Percentiles rank a stretch among this genome's conserved stretches.
Conservation (phyloP, 2,797 vertebrate genomes). For the Urophycis tenuis region DNA sequence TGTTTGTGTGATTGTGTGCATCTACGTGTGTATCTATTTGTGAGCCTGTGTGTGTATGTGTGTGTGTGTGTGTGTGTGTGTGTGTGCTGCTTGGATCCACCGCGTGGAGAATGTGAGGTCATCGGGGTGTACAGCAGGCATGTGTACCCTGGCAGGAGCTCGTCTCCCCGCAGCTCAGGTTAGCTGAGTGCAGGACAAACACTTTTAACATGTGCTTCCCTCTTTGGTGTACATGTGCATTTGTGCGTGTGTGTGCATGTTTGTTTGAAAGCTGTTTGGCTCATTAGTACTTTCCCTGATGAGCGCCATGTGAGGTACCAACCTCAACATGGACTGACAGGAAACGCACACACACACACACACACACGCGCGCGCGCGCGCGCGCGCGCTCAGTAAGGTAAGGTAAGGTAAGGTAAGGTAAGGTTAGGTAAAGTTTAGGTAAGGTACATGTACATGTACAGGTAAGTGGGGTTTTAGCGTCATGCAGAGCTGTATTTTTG, state of each 20-base stretch:
- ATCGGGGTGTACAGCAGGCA: conserved; percentile 61
- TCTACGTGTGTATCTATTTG: conserved; percentile 10
- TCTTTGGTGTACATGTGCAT: conserved; percentile 30
- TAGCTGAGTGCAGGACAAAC: conserved; percentile 61
- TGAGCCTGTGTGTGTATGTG: not conserved
- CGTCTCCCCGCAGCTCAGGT: conserved; percentile 61
- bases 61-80: conserved; percentile 4
- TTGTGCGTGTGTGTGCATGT: conserved; percentile 38
- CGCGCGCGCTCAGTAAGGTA: too few species aligned
- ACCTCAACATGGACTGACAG: conserved; percentile 1
- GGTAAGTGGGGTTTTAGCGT: not conserved
- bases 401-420: too few species aligned
- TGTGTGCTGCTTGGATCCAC: conserved; percentile 11
- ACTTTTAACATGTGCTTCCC: conserved; percentile 58
- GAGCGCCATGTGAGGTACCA: not conserved
- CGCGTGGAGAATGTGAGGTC: conserved; percentile 54
- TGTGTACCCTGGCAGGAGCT: conserved; percentile 60
- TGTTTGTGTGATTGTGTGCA: not conserved
- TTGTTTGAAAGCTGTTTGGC: conserved; percentile 11
- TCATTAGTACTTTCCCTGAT: not conserved
- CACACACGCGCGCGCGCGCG: too few species aligned
- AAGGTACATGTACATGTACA: too few species aligned
- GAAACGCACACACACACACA: not conserved
- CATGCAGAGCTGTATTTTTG: not conserved
- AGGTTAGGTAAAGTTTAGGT: too few species aligned